Conservation (phyloP, 2,888 invertebrate genomes). For the Epirrita christyi region DNA sequence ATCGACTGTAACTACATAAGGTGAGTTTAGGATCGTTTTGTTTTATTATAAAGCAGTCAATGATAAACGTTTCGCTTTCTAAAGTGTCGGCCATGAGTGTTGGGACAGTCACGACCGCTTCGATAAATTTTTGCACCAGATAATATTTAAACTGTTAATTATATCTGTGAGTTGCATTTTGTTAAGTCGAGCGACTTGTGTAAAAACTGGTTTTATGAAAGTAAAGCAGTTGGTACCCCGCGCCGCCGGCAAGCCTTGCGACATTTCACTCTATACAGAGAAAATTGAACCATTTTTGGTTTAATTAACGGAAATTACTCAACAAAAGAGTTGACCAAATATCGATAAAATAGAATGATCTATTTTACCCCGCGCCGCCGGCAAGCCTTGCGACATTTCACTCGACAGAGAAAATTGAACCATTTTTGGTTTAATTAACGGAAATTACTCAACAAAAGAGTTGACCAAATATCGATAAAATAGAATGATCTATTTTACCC, state of each 20-base stretch:
- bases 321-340: conserved; percentile 10
- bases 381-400: conserved; percentile 65
- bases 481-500: not conserved
- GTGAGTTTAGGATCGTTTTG: conserved; percentile 61
- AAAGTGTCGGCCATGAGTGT: conserved; percentile 80
- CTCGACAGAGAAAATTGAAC: conserved; percentile 58
- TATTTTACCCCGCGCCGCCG: conserved; percentile 24
- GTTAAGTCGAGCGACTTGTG: conserved; percentile 46
- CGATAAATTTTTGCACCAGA: conserved; percentile 58
- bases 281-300: conserved; percentile 53
- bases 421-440: conserved; percentile 41
- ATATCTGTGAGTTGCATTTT: conserved; percentile 43
- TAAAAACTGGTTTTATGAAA: conserved; percentile 71
- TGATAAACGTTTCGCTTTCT: conserved; percentile 78
- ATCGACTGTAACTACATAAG: conserved; percentile 60
- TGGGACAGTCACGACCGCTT: conserved; percentile 65
- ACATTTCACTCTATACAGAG: conserved; percentile 65
- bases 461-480: conserved; percentile 7
- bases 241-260: conserved; percentile 49
- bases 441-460: conserved; percentile 32
- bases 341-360: not conserved
- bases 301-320: conserved; percentile 41
- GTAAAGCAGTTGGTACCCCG: conserved; percentile 57
- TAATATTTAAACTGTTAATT: conserved; percentile 55
- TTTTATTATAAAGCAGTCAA: conserved; percentile 61